Conservation (phyloP, 2,113 vertebrate genomes). For the Aleadryas rufinucha region DNA sequence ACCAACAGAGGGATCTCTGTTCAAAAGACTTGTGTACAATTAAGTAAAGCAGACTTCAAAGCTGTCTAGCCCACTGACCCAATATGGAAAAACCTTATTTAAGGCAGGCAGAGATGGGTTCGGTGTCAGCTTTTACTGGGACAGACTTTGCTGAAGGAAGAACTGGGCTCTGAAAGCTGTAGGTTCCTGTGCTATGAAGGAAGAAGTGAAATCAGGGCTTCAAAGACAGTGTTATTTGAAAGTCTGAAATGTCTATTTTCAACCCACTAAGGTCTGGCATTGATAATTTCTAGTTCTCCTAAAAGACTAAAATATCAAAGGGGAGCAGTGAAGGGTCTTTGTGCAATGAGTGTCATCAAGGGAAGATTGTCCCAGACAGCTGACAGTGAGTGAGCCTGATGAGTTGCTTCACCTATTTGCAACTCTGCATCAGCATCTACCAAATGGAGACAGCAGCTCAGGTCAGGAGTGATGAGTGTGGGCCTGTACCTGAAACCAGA, state of each 20-base stretch:
- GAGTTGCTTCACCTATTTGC: neutral
- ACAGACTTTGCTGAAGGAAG: neutral
- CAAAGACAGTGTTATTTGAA: neutral
- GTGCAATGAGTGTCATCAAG: neutral
- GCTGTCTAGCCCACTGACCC: neutral
- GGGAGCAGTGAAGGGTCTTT: neutral
- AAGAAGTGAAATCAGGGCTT: neutral
- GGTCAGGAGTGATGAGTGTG: neutral
- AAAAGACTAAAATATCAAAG: neutral
- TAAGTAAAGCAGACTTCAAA: neutral
- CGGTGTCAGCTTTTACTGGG: neutral
- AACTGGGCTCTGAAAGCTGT: neutral
- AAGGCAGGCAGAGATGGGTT: neutral
- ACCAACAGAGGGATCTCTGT: neutral
- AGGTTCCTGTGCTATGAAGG: neutral
- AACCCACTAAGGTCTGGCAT: neutral
- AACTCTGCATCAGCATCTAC: neutral
- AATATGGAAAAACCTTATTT: neutral
- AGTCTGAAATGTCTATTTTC: neutral
- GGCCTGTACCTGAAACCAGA: neutral
- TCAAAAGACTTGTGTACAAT: neutral
- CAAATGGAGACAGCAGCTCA: neutral
- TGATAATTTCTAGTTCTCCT: neutral
- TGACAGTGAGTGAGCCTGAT: neutral
- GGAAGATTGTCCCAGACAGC: neutral